These are phyloP conservation scores for Dysdera silvatica DNA, from an alignment of 1,140 invertebrate genomes.

Conservation along the genomic window DNA sequence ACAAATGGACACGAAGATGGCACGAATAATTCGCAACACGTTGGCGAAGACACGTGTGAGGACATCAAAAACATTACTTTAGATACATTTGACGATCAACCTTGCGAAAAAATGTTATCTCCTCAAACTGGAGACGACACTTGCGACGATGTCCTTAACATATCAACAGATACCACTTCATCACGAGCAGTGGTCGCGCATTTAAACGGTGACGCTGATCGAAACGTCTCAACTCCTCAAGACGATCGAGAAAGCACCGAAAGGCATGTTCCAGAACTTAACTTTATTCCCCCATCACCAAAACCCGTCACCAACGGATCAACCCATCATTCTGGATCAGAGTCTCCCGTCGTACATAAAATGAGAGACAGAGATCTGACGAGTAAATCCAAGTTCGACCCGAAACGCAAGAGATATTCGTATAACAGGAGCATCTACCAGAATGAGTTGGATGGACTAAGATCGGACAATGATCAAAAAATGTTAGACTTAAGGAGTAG, in stretches of 20 bases:
- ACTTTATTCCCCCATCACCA: too few species aligned
- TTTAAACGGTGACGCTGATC: slow-evolving; percentile 5
- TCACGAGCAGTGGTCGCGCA: neutral
- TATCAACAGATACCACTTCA: slow-evolving; percentile 18
- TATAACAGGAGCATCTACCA: slow-evolving; percentile 23
- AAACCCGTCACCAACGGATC: neutral
- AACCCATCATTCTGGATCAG: neutral
- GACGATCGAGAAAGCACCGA: too few species aligned
- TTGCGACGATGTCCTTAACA: slow-evolving; percentile 16
- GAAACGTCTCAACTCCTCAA: too few species aligned
- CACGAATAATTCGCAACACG: too few species aligned
- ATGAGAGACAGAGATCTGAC: neutral
- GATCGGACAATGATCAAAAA: too few species aligned
- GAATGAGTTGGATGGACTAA: slow-evolving; percentile 19
- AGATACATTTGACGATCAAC: slow-evolving; percentile 16
- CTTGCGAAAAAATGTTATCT: neutral
- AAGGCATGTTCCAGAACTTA: too few species aligned
- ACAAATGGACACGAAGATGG: too few species aligned
- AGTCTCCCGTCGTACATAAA: neutral
- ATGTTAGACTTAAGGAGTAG: too few species aligned
- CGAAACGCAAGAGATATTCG: slow-evolving; percentile 16
- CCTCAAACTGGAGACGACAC: slow-evolving; percentile 19
- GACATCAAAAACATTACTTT: slow-evolving; percentile 25
- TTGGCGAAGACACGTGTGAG: slow-evolving; percentile 21
- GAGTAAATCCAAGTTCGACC: slow-evolving; percentile 2